phyloP scores from a whole-genome alignment of 2,797 vertebrate genomes.

The Megalops cyprinoides region DNA sequence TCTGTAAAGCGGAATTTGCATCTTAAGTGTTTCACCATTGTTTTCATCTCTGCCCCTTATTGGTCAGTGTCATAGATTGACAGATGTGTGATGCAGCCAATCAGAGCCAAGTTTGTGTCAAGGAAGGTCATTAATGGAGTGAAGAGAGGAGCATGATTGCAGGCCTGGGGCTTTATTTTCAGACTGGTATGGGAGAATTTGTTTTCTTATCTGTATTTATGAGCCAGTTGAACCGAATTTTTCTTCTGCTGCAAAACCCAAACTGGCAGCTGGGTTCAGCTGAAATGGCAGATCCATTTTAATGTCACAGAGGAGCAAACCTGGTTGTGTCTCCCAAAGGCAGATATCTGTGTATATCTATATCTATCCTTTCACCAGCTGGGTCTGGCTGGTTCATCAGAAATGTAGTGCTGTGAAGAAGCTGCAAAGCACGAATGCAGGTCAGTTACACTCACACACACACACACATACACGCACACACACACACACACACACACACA shows the following conservation, averaged over 20 bases:
- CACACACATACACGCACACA: too few species aligned
- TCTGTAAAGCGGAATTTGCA: background rate
- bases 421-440: background rate
- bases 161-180: background rate
- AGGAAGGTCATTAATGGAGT: too few species aligned
- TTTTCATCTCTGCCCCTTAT: background rate
- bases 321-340: conserved; percentile 6
- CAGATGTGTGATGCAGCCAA: background rate
- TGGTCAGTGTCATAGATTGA: conserved; percentile 12
- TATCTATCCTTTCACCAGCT: too few species aligned
- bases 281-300: background rate
- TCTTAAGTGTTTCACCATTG: conserved; percentile 1
- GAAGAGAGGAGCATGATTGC: background rate
- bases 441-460: too few species aligned
- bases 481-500: too few species aligned
- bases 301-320: too few species aligned
- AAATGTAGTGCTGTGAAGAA: background rate
- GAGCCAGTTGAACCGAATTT: background rate
- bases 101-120: background rate
- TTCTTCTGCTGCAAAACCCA: too few species aligned
- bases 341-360: too few species aligned
- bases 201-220: conserved; percentile 1
- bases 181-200: background rate
- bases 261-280: too few species aligned
- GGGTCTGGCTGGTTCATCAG: too few species aligned